A percentile compares a stretch with the other conserved stretches of the same genome.
Evolutionary conservation across 92 coral and sea anemone genomes (phyloP).

Genomic region (Palythoa heliodiscus): DNA sequence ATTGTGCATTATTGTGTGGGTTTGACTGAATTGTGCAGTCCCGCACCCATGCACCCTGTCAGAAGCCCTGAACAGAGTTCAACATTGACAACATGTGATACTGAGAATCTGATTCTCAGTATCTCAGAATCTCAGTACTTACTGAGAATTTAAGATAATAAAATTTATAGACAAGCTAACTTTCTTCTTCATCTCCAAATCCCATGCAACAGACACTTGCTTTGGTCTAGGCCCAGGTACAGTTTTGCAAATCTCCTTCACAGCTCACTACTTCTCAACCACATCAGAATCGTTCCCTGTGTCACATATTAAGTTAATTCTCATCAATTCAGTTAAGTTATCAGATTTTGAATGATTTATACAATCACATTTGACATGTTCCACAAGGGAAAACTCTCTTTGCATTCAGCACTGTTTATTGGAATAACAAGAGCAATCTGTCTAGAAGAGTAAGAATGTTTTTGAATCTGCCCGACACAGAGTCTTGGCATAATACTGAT

Average conservation of each 20-base stretch:
- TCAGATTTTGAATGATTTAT: slow-evolving; percentile 6
- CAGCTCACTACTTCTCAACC: slow-evolving; percentile 28
- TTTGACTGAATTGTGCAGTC: too few relatives aligned
- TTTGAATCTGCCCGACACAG: slow-evolving; percentile 4
- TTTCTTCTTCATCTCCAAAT: background rate
- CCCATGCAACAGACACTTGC: background rate
- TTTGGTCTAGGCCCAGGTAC: slow-evolving; percentile 11
- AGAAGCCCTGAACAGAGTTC: too few relatives aligned
- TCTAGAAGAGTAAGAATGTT: slow-evolving; percentile 15
- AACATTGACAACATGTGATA: background rate
- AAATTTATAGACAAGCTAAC: background rate
- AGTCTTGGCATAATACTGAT: slow-evolving; percentile 11
- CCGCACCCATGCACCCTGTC: too few relatives aligned
- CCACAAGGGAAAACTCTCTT: slow-evolving; percentile 35
- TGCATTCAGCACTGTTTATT: slow-evolving; percentile 38
- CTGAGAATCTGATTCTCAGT: too few relatives aligned
- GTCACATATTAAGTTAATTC: slow-evolving; percentile 1
- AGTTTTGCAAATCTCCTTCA: background rate
- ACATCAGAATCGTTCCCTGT: background rate
- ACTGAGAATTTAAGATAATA: background rate
- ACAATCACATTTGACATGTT: slow-evolving; percentile 25
- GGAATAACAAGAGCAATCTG: slow-evolving; percentile 22
- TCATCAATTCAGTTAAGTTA: slow-evolving; percentile 12
- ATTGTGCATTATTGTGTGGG: too few relatives aligned
- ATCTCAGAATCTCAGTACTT: background rate